Conservation (phyloP, 1,140 invertebrate species). For the Vollenhovia emeryi region DNA sequence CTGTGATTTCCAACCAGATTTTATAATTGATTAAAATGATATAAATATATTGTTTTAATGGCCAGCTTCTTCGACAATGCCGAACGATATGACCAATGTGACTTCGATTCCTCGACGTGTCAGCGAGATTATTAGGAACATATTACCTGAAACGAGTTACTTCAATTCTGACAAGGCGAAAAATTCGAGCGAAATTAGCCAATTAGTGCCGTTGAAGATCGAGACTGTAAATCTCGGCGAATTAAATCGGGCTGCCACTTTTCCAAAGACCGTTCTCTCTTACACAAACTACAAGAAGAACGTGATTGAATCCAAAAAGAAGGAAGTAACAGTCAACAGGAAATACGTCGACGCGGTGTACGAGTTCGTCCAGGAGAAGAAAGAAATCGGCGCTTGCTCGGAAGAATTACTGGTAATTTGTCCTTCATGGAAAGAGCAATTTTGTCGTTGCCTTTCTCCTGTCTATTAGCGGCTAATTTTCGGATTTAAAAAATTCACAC, state of each 20-base stretch:
- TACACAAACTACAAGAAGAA: conserved; percentile 76
- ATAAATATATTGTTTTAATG: conserved; percentile 14
- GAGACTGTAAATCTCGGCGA: conserved; percentile 71
- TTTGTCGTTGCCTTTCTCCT: conserved; percentile 40
- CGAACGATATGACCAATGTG: background rate
- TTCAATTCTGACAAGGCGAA: conserved; percentile 40
- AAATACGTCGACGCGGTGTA: conserved; percentile 76
- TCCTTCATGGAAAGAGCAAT: background rate
- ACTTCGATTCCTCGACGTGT: conserved; percentile 67
- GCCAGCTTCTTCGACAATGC: background rate
- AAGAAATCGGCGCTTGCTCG: conserved; percentile 82
- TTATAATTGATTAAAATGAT: background rate
- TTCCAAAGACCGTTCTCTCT: conserved; percentile 73
- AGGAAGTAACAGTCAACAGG: conserved; percentile 61
- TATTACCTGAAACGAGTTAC: conserved; percentile 10
- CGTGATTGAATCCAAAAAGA: conserved; percentile 59
- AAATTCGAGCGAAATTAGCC: conserved; percentile 63
- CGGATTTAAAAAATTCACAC: too few relatives aligned
- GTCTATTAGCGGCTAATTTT: background rate
- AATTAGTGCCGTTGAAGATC: conserved; percentile 74
- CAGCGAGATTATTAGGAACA: conserved; percentile 74
- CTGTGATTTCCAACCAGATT: background rate
- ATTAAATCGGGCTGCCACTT: conserved; percentile 76
- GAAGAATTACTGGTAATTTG: conserved; percentile 81
- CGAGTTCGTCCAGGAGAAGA: conserved; percentile 80